Evolutionary conservation across 2,113 vertebrate genomes (phyloP).

Genomic region (Rhinopomastus cyanomelas): DNA sequence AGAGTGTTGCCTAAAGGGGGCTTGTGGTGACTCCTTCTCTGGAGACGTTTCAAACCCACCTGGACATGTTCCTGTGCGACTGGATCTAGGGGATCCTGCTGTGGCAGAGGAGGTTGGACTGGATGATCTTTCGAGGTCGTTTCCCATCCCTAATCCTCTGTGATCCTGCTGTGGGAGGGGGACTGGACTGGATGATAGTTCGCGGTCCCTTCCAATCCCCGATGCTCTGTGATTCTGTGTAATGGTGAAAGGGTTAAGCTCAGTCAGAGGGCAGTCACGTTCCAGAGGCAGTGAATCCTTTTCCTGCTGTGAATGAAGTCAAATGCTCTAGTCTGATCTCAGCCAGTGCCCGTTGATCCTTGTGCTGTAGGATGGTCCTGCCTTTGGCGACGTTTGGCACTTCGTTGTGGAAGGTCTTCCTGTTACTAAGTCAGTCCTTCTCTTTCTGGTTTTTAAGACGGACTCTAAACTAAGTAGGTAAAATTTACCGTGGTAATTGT

Average conservation of each 20-base stretch:
- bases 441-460: neutral
- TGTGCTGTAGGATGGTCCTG: rapidly evolving
- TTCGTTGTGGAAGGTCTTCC: neutral
- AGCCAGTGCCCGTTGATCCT: neutral
- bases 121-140: no score
- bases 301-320: neutral
- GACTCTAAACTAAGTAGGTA: neutral
- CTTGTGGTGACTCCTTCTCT: no score
- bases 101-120: no score
- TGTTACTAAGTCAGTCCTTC: neutral
- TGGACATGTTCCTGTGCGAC: no score
- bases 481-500: neutral
- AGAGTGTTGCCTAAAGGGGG: neutral
- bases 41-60: no score
- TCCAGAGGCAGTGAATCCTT: neutral
- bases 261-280: neutral
- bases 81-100: no score
- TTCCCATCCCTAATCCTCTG: no score
- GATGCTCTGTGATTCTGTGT: no score
- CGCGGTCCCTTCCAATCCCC: no score
- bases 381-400: neutral
- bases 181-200: no score
- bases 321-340: neutral
- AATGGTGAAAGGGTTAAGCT: neutral
- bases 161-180: no score